Base-by-base conservation (phyloP, 2,797 vertebrate species). In the Tenualosa thibaudeaui region DNA sequence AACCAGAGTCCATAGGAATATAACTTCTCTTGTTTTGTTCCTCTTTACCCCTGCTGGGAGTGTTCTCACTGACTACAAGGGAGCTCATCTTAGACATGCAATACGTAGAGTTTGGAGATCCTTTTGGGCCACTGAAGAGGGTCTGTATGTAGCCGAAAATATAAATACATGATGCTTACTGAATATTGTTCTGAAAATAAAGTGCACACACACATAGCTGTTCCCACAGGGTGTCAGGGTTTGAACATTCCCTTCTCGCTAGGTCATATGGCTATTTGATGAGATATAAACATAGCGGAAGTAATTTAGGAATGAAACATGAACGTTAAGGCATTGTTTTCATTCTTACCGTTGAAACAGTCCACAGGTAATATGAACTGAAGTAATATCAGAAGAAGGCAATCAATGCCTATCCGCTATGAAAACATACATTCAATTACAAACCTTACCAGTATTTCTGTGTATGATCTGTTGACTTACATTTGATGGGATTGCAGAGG, bases 1-100 rank as follows among this genome's bases (percentile, higher is more conserved):
- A 78, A 78, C 19, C 17, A 43, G 17, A 43, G 22, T 78, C 3
- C 37, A 22, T 71, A 37, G 13, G 68, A 17, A 40, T 40, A 15
- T 17, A 40, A 5, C 26, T 37, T 17, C 5, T 40, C 68, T 40
- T 37, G 62, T 37, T 71, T 43, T 8, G 37, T 43, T 75, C 68
- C 15, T 40, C 40, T 19, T 46, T 43, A 17, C 37, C 17, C 71
- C 17, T 3, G 19, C 26, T 78, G 71, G 37, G 40, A 78, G 71
- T 78, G 40, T 46, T 43, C 1, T 8, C 40, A 22, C 71, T 46
- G 15, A 40, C 71, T 78, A 46, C 40, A 78, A 40, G 5, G 71
- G 71, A 1, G 31, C 40, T 78, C 37, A 78, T 78, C 13, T 78
- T 43, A 81, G 75, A 81, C 89, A 88, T 88, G 85, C 86, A 85